Evolutionary conservation across 2,888 invertebrate genomes (phyloP).

Genomic region (Nemotelus nigrinus): DNA sequence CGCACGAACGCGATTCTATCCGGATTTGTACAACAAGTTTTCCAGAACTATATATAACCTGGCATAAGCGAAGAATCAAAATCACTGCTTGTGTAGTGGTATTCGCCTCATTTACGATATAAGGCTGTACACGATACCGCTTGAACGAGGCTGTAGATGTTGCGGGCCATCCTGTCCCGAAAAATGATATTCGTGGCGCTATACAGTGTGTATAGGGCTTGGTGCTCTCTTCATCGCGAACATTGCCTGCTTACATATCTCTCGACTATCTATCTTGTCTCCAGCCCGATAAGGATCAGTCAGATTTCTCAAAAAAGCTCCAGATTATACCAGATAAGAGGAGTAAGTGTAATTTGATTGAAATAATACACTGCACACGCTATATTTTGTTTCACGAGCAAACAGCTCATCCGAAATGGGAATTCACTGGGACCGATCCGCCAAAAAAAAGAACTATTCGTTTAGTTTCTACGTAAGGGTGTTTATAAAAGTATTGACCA

Average conservation of each 20-base stretch:
- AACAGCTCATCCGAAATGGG: no score
- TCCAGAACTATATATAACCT: conserved; percentile 2
- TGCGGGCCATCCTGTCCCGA: background rate
- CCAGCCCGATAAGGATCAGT: background rate
- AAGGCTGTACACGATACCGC: background rate
- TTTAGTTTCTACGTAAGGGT: no score
- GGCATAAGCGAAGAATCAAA: conserved; percentile 10
- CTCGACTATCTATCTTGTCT: background rate
- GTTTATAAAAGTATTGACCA: no score
- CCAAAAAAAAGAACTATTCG: no score
- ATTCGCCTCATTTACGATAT: background rate
- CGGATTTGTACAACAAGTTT: conserved; percentile 21
- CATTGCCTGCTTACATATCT: background rate
- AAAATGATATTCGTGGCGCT: conserved; percentile 9
- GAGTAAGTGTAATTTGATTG: no score
- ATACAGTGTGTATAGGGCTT: conserved; percentile 14
- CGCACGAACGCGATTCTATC: background rate
- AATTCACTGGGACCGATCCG: no score
- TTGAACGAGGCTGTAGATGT: background rate
- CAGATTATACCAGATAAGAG: no score
- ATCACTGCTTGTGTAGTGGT: conserved; percentile 14
- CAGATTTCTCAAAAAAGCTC: background rate
- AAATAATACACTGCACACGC: no score
- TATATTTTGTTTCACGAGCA: no score
- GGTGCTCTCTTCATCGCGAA: background rate